phyloP scores from a whole-genome alignment of 2,888 invertebrate genomes.

The Suillia variegata region DNA sequence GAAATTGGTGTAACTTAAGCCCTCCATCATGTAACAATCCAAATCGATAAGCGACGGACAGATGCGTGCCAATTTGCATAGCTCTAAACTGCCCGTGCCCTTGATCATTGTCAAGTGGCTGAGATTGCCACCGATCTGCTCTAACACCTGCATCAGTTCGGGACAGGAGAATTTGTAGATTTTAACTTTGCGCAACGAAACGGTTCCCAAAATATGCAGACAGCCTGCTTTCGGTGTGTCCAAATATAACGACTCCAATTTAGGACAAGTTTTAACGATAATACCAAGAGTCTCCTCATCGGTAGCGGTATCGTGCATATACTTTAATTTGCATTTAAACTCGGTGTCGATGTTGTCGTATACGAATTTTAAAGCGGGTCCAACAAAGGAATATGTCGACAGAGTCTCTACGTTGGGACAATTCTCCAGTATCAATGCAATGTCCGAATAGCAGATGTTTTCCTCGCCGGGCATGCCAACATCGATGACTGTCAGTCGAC shows the following conservation, averaged over 20 bases:
- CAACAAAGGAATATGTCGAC: slow-evolving; percentile 72
- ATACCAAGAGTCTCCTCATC: slow-evolving; percentile 67
- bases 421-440: slow-evolving; percentile 68
- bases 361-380: slow-evolving; percentile 67
- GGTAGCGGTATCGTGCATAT: slow-evolving; percentile 71
- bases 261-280: slow-evolving; percentile 68
- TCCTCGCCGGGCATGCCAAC: slow-evolving; percentile 75
- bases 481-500: slow-evolving; percentile 68
- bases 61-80: slow-evolving; percentile 66
- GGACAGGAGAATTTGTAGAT: slow-evolving; percentile 68
- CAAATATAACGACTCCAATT: slow-evolving; percentile 69
- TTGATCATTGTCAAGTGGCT: slow-evolving; percentile 67
- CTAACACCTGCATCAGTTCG: slow-evolving; percentile 67
- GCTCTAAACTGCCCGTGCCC: slow-evolving; percentile 66
- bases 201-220: slow-evolving; percentile 40
- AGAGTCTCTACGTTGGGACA: slow-evolving; percentile 70
- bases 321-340: slow-evolving; percentile 70
- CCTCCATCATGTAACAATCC: slow-evolving; percentile 72
- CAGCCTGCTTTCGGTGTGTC: slow-evolving; percentile 67
- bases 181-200: slow-evolving; percentile 65
- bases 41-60: slow-evolving; percentile 68
- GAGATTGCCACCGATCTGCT: slow-evolving; percentile 65
- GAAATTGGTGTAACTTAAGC: slow-evolving; percentile 64
- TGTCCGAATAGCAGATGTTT: slow-evolving; percentile 70
- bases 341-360: slow-evolving; percentile 64